A percentile compares a stretch with the other conserved stretches of the same genome.
phyloP scores from a whole-genome alignment of 2,888 invertebrate genomes.

The Stratiomys singularior region DNA sequence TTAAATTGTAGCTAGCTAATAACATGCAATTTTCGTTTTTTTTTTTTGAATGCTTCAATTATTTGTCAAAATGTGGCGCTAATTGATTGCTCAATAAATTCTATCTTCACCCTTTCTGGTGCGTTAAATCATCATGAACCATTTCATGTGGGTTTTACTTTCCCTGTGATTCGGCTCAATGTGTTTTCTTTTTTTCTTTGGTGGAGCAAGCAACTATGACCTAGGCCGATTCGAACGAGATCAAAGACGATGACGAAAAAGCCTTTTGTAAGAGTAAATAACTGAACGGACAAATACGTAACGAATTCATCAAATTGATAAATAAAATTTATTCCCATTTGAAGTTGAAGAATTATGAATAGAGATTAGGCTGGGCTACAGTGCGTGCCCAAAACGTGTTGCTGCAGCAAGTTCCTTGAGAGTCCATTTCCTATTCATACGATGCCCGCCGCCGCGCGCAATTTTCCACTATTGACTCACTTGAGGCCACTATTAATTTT shows the following conservation, averaged over 20 bases:
- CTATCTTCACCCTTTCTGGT: neutral
- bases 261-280: neutral
- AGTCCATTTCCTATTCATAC: no score
- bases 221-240: neutral
- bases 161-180: neutral
- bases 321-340: constrained; percentile 19
- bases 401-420: neutral
- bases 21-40: no score
- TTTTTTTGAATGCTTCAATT: no score
- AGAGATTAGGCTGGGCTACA: neutral
- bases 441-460: no score
- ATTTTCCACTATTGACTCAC: no score
- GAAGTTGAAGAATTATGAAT: constrained; percentile 6
- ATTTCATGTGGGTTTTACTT: no score
- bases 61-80: neutral
- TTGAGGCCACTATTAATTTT: neutral
- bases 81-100: constrained; percentile 2
- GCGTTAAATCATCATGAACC: neutral
- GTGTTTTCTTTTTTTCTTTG: neutral
- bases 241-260: neutral
- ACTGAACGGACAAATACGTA: constrained; percentile 12
- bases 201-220: neutral
- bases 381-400: neutral
- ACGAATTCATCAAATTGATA: constrained; percentile 28
- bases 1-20: no score